A percentile compares a stretch with the other conserved stretches of the same genome.
phyloP scores from a whole-genome alignment of 2,113 vertebrate species.

The Muntiacus muntjak region DNA sequence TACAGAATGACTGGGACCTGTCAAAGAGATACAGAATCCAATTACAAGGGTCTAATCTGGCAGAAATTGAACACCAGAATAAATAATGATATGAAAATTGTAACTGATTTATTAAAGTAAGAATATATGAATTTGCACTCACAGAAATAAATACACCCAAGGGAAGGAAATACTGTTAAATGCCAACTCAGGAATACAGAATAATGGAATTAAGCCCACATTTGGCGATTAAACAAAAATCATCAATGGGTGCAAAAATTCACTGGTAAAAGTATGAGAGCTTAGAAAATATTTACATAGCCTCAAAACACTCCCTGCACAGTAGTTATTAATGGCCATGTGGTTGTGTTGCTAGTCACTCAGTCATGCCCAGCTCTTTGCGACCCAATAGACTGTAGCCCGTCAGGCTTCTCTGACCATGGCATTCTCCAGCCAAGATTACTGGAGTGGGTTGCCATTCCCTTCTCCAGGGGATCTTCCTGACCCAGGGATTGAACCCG shows the following conservation, averaged over 20 bases:
- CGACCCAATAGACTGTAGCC: accelerated
- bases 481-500: neutral
- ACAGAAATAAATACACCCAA: neutral
- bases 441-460: neutral
- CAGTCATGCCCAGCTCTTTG: neutral
- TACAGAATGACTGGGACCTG: neutral
- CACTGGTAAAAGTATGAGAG: neutral
- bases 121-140: neutral
- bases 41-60: neutral
- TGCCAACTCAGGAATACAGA: neutral
- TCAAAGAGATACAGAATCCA: neutral
- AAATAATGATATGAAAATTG: neutral
- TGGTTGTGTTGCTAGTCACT: neutral
- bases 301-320: neutral
- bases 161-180: neutral
- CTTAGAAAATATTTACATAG: neutral
- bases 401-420: neutral
- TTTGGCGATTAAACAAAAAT: neutral
- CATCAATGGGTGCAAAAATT: neutral
- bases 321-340: neutral
- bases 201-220: neutral
- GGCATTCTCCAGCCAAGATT: neutral
- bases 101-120: neutral
- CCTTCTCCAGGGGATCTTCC: neutral
- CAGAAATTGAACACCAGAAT: neutral